These are phyloP conservation scores for Microcebus griseorufus DNA, from an alignment of 2,113 vertebrate genomes.

Conservation along the genomic window DNA sequence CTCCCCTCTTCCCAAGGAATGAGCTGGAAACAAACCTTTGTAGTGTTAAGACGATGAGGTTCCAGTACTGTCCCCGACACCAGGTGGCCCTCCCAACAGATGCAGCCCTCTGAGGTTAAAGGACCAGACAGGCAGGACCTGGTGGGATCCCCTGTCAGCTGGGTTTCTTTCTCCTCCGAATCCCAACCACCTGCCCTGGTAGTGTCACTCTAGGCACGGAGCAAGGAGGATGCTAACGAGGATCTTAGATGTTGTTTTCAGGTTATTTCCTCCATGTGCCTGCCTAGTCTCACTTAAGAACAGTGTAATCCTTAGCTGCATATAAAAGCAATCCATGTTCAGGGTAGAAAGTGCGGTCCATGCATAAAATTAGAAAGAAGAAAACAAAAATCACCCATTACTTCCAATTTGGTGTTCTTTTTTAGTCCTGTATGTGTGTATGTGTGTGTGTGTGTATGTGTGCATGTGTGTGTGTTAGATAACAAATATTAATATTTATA, in stretches of 20 bases:
- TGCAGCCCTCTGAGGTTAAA: background rate
- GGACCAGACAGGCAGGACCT: background rate
- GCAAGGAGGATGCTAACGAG: background rate
- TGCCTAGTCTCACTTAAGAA: background rate
- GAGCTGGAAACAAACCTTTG: background rate
- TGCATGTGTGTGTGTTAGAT: background rate
- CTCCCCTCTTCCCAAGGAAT: rapidly evolving
- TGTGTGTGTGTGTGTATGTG: rapidly evolving
- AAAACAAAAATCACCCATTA: background rate
- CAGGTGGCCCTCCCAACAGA: background rate
- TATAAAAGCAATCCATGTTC: background rate
- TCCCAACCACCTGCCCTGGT: rapidly evolving
- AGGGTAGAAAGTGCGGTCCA: background rate
- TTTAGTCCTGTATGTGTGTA: background rate
- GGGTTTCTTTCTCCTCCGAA: background rate
- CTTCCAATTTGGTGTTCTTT: background rate
- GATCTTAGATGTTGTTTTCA: background rate
- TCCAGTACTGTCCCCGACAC: too few species aligned
- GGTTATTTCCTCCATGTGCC: background rate
- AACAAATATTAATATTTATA: background rate
- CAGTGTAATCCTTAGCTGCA: background rate
- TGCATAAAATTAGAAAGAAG: background rate
- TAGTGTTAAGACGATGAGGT: background rate
- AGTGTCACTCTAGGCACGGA: rapidly evolving
- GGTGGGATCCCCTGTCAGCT: background rate